These are phyloP conservation scores for Cremastinae sp. DNA, from an alignment of 2,888 invertebrate genomes.

Conservation along the genomic window DNA sequence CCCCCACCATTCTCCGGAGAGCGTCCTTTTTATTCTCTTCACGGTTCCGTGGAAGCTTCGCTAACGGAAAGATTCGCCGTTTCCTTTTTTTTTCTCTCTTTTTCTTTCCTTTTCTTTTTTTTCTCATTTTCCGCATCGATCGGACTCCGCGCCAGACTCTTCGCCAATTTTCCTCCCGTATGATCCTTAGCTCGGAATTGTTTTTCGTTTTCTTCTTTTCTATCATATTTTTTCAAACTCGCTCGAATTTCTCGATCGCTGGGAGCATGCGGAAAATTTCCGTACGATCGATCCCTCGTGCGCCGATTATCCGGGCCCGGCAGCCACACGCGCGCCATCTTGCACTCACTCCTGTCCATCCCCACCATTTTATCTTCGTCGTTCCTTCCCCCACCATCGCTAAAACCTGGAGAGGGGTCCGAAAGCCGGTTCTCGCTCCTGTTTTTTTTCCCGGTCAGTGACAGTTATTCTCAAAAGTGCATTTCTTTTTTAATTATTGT, in stretches of 20 bases:
- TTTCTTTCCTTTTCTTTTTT: background rate
- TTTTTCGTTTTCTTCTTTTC: background rate
- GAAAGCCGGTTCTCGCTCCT: slow-evolving; percentile 22
- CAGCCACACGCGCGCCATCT: slow-evolving; percentile 56
- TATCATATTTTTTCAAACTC: background rate
- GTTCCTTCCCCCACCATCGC: slow-evolving; percentile 35
- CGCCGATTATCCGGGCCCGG: slow-evolving; percentile 58
- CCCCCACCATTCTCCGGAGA: background rate
- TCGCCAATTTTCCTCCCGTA: background rate
- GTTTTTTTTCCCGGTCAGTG: background rate
- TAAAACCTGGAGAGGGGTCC: slow-evolving; percentile 13
- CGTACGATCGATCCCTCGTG: slow-evolving; percentile 58
- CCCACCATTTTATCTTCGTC: slow-evolving; percentile 31
- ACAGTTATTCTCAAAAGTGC: too few species aligned
- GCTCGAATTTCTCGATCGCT: background rate
- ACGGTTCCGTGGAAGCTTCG: slow-evolving; percentile 32
- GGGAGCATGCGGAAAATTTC: slow-evolving; percentile 14
- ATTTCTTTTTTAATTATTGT: too few species aligned
- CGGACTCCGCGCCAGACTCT: background rate
- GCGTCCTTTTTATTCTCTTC: slow-evolving; percentile 25
- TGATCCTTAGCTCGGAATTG: too few species aligned
- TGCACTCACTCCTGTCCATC: slow-evolving; percentile 19
- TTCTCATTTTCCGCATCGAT: slow-evolving; percentile 31
- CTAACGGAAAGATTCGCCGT: slow-evolving; percentile 29
- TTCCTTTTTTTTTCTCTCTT: background rate